These are phyloP conservation scores for Sphyrna mokarran DNA, from an alignment of 2,113 vertebrate species.

Conservation along the genomic window DNA sequence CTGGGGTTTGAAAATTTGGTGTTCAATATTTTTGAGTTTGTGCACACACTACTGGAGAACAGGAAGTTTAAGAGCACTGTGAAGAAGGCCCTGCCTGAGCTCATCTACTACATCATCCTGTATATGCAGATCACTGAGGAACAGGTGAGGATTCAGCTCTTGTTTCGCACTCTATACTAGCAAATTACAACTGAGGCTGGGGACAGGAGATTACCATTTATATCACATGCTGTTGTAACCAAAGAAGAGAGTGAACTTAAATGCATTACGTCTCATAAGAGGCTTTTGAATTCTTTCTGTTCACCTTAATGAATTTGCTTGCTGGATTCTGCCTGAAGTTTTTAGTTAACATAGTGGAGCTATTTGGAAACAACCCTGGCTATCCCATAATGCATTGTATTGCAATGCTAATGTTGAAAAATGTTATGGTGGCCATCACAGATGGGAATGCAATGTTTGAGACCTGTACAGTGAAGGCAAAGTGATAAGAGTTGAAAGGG, in stretches of 20 bases:
- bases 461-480: neutral
- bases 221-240: neutral
- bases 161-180: neutral
- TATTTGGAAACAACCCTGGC: neutral
- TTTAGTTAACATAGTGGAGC: neutral
- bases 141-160: constrained; percentile 53
- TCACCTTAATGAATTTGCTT: neutral
- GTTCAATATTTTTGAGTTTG: constrained; percentile 98
- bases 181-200: neutral
- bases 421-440: neutral
- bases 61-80: constrained; percentile 95
- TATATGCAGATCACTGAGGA: constrained; percentile 99
- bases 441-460: neutral
- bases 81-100: constrained; percentile 89
- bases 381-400: neutral
- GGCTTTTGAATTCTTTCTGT: neutral
- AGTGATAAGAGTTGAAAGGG: neutral
- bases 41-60: constrained; percentile 91
- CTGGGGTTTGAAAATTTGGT: constrained; percentile 96
- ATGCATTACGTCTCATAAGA: neutral
- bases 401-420: neutral
- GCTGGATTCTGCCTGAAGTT: neutral
- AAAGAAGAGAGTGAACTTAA: neutral
- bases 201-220: neutral
- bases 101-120: constrained; percentile 94